Conservation (phyloP, 2,888 invertebrate species). For the Drosophila rubida region DNA sequence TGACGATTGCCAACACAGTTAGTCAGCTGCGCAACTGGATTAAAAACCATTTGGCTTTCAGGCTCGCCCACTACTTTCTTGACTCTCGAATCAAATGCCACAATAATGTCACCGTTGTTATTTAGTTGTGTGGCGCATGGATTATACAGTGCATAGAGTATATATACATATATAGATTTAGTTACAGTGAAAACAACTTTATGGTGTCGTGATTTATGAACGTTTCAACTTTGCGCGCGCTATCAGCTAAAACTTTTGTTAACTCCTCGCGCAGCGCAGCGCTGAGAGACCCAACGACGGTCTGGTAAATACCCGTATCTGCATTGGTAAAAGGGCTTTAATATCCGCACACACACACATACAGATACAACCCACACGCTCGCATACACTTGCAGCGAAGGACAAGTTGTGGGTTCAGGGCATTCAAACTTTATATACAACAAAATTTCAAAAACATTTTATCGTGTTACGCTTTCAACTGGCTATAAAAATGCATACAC, state of each 20-base stretch:
- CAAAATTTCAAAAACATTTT: slow-evolving; percentile 73
- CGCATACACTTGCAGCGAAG: slow-evolving; percentile 35
- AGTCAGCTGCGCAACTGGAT: slow-evolving; percentile 53
- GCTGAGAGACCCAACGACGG: slow-evolving; percentile 7
- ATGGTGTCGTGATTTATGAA: slow-evolving; percentile 79
- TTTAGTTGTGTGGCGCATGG: slow-evolving; percentile 9
- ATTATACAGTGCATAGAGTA: slow-evolving; percentile 25
- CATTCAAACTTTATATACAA: slow-evolving; percentile 66
- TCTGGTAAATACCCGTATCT: slow-evolving; percentile 49
- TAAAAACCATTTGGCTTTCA: slow-evolving; percentile 51
- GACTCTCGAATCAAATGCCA: slow-evolving; percentile 49
- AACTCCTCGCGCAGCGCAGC: slow-evolving; percentile 32
- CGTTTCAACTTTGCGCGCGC: slow-evolving; percentile 76
- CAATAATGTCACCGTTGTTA: slow-evolving; percentile 40
- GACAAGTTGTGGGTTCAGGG: slow-evolving; percentile 69
- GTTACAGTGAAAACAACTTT: slow-evolving; percentile 74
- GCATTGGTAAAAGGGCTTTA: slow-evolving; percentile 61
- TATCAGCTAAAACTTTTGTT: slow-evolving; percentile 75
- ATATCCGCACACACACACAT: slow-evolving; percentile 47
- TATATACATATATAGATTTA: slow-evolving; percentile 45
- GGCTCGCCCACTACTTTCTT: not conserved
- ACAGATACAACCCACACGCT: slow-evolving; percentile 14
- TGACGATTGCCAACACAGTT: slow-evolving; percentile 57
- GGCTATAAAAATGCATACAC: slow-evolving; percentile 75
- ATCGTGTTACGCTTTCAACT: slow-evolving; percentile 77